These are phyloP conservation scores for Dolichotis patagonum DNA, from an alignment of 2,113 vertebrate species.

Conservation along the genomic window DNA sequence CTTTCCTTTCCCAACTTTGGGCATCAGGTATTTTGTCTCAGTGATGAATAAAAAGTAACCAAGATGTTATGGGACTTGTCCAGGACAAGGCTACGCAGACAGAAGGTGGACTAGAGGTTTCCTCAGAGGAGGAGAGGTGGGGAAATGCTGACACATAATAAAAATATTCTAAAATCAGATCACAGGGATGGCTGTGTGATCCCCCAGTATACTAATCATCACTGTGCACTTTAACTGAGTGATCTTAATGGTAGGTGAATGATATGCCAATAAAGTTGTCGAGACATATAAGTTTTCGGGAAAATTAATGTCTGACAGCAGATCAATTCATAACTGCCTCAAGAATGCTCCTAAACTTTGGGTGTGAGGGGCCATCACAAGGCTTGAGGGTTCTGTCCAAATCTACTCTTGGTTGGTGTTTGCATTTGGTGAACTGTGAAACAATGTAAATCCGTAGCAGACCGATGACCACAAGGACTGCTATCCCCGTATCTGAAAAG, in stretches of 20 bases:
- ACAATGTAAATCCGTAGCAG: not conserved
- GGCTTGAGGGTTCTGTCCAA: not conserved
- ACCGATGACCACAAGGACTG: not conserved
- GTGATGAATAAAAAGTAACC: too few species aligned
- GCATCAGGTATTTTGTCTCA: too few species aligned
- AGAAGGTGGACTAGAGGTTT: not conserved
- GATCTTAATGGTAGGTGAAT: not conserved
- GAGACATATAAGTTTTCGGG: not conserved
- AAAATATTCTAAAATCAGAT: not conserved
- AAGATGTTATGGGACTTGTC: not conserved
- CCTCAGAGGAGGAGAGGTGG: not conserved
- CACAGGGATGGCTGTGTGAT: not conserved
- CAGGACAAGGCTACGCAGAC: not conserved
- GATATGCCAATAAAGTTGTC: not conserved
- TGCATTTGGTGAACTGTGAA: not conserved
- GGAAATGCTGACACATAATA: too few species aligned
- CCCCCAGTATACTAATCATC: not conserved
- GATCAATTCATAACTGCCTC: not conserved
- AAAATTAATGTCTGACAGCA: not conserved
- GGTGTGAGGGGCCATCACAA: not conserved
- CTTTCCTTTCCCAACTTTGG: too few species aligned
- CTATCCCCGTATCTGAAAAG: not conserved
- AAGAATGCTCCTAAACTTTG: not conserved
- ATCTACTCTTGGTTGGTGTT: not conserved
- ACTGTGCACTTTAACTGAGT: not conserved